Base-by-base conservation (phyloP, 53 echinoderm and acorn worm genomes). In the Patiria pectinifera region DNA sequence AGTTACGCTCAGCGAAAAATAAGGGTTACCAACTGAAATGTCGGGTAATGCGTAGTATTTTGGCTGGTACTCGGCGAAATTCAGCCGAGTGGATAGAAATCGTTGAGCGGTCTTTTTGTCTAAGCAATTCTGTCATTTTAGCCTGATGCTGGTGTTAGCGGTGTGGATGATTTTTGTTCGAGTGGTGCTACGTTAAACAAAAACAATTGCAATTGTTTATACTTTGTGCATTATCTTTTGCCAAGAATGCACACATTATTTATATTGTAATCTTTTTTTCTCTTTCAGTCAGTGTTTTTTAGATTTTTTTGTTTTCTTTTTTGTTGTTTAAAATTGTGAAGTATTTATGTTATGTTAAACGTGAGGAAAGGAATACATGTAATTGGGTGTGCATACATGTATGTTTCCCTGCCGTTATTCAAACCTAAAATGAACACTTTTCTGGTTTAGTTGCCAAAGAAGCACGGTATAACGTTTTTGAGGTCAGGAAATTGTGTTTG, bases 101-200 rank as follows among this genome's bases (percentile, higher is more conserved):
- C 25, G n/a, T 26, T 61, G 23, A 83, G 43, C 21, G 21, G 21
- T 35, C 35, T 11, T 44, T 77, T 35, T 14, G 10, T 3, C 6
- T 44, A 11, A 18, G 14, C 79, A 79, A 0, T 15, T 46, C 79
- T 46, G 16, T 45, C 16, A 43, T 43, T 76, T 35, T 25, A 11
- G 24, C 79, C 45, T 18, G 35, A 10, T 6, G 0, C 14, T 11
- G 45, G 11, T 43, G 79, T 79, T 16, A 46, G 4, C 12, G 19
- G 46, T 66, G 3, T 82, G 82, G 82, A 58, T 82, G 13, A 6
- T 53, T 82, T 82, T 82, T 59, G 43, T 66, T 21, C 18, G 35
- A 80, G 90, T 90, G 80, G 90, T 90, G 90, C 90, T 90, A 90
- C 58, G 69, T 90, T 53, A 53, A 53, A 35, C 35, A 35, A 46